Conservation (phyloP, 2,888 invertebrate genomes). For the Mactromeris polynyma region DNA sequence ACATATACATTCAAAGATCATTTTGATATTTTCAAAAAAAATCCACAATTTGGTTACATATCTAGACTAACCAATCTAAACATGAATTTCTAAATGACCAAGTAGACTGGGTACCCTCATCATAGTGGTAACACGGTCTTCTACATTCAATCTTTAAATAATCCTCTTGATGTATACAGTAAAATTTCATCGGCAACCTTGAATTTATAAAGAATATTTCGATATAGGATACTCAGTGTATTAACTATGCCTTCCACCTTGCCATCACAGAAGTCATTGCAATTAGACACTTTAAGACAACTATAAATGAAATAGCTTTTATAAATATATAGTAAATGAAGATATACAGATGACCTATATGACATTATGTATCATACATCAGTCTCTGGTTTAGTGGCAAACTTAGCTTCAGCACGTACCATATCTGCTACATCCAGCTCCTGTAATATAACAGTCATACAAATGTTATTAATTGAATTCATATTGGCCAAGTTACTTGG, state of each 20-base stretch:
- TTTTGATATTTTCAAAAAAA: too few relatives aligned
- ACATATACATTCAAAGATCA: too few relatives aligned
- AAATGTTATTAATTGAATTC: neutral
- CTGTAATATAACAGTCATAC: slow-evolving; percentile 69
- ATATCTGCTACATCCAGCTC: slow-evolving; percentile 84
- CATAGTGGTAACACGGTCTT: too few relatives aligned
- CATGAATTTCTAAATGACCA: too few relatives aligned
- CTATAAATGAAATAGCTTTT: neutral
- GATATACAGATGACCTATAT: slow-evolving; percentile 17
- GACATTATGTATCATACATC: slow-evolving; percentile 79
- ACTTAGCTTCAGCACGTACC: slow-evolving; percentile 85
- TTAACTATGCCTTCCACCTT: neutral
- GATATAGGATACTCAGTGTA: neutral
- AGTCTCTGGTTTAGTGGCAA: slow-evolving; percentile 86
- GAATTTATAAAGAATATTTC: too few relatives aligned
- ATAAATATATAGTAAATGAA: slow-evolving; percentile 9
- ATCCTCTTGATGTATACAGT: too few relatives aligned
- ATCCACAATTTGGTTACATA: too few relatives aligned
- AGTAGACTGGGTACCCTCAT: too few relatives aligned
- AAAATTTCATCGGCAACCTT: too few relatives aligned
- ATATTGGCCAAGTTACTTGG: too few relatives aligned
- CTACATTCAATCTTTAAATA: too few relatives aligned
- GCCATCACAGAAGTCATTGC: neutral
- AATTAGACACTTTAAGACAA: neutral
- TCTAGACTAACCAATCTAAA: too few relatives aligned